Evolutionary conservation across 1,140 invertebrate species (phyloP), one percentile per base, ranked within the genome.

Genomic region (Zaprionus davidi): DNA sequence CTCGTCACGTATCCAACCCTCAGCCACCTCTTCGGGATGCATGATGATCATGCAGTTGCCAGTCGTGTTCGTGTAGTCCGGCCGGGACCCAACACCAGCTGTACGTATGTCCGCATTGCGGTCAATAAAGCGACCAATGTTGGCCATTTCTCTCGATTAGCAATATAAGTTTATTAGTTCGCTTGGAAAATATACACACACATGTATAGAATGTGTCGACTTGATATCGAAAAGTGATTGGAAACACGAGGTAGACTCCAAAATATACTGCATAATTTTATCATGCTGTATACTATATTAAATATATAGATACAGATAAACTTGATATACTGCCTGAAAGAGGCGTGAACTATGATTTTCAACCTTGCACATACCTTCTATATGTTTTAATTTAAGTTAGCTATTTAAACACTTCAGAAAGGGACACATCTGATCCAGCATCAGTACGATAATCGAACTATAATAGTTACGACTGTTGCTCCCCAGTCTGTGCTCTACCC

Each of bases 1-100:
- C 2, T 90, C 36, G 3, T 28, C 7, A 0, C 71, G 36, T 7
- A 90, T 67, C 12, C 77, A 24, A 24, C 44, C 20, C 20, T 90
- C 79, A 20, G 85, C 85, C 3, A 77, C 51, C 26, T 90, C 85
- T 38, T 85, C 85, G 0, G 65, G 28, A 15, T 82, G 73, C 2
- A 17, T 3, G 0, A 80, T 68, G 3, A 0, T 34, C n/a, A 90
- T 24, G 28, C 78, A 90, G 2, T 3, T 51, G 0, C 31, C 7
- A 1, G 69, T 15, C 0, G 31, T 49, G 9, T 59, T 59, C 0
- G 31, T 56, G 1, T 12, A 2, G 2, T 71, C 41, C 3, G 59
- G n/a, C 1, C 2, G 0, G 0, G 79, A 69, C 11, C 53, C 13
- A 0, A 82, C 1, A 1, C 85, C 85, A 0, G 85, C 85, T 0